Base-by-base conservation (phyloP, 1,140 invertebrate genomes). In the Drosophila hydei region DNA sequence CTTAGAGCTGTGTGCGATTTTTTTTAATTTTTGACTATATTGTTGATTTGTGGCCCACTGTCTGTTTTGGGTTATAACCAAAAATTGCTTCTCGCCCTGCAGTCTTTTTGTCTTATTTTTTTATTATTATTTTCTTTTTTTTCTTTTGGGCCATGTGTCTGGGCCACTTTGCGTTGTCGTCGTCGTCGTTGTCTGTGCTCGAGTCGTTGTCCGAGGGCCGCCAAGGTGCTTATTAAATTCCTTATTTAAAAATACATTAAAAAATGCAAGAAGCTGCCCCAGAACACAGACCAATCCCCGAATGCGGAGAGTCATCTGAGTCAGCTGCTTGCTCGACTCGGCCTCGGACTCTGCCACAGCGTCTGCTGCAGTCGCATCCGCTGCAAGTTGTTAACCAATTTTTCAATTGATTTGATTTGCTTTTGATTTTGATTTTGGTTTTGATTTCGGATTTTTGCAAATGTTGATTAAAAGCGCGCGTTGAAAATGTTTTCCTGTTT, bases 211-310 rank as follows among this genome's bases (percentile, higher is more conserved):
- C 61, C 61, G 85, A 84, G 70, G 81, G 73, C 75, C 75, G 84
- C 78, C 83, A 88, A 88, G 83, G 83, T 88, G 83, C 83, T 88
- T 88, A 88, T 88, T 88, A 88, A 89, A 89, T 88, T 88, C 83
- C 83, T 88, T 88, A 88, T 88, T 88, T 88, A 88, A 88, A 88
- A 88, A 89, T 88, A 89, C 83, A 88, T 88, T 89, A 88, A 87
- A 87, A 87, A 87, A 87, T 87, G 83, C 83, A 87, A 87, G 81
- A 87, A 87, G 83, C 83, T 88, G 83, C 74, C 73, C 62, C 56
- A 83, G 63, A 62, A 60, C 56, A 72, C 75, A 81, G 59, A 61
- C 62, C 70, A 73, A 81, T 60, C 64, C 64, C 43, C 64, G 21
- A 62, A 74, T 23, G 51, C 18, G 51, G 36, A 19, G 40, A 30